Conservation (phyloP, 2,888 invertebrate species). For the Lottia gigantea region DNA sequence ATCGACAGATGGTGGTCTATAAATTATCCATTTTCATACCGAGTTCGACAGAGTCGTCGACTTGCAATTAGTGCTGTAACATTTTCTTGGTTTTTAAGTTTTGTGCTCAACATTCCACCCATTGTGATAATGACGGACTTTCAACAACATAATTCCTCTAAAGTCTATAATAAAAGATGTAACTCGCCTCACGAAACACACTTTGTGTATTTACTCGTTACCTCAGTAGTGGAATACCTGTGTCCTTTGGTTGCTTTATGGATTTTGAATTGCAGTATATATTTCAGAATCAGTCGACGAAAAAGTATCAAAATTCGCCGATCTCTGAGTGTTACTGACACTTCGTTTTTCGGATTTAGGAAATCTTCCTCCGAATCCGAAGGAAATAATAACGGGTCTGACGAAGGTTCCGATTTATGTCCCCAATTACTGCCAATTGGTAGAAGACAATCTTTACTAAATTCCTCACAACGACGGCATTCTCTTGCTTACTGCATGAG, state of each 20-base stretch:
- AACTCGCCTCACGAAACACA: conserved; percentile 42
- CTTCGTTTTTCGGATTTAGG: conserved; percentile 40
- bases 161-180: conserved; percentile 16
- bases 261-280: conserved; percentile 51
- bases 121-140: conserved; percentile 46
- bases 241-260: conserved; percentile 47
- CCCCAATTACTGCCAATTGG: not conserved
- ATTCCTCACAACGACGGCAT: not conserved
- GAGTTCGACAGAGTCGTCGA: conserved; percentile 46
- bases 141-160: conserved; percentile 21
- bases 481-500: not conserved
- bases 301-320: conserved; percentile 56
- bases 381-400: conserved; percentile 21
- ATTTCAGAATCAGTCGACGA: conserved; percentile 48
- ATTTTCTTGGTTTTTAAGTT: conserved; percentile 45
- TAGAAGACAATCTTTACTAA: not conserved
- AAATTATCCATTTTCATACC: conserved; percentile 57
- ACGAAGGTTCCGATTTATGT: conserved; percentile 19
- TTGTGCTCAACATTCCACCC: conserved; percentile 45
- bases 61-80: conserved; percentile 41
- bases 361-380: conserved; percentile 45
- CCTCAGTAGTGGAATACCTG: conserved; percentile 44
- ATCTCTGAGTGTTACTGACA: conserved; percentile 49
- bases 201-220: conserved; percentile 37
- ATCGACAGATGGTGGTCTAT: conserved; percentile 59